A percentile compares a stretch with the other conserved stretches of the same genome.
phyloP scores from a whole-genome alignment of 2,888 invertebrate species.

The Oeneis ivallda region DNA sequence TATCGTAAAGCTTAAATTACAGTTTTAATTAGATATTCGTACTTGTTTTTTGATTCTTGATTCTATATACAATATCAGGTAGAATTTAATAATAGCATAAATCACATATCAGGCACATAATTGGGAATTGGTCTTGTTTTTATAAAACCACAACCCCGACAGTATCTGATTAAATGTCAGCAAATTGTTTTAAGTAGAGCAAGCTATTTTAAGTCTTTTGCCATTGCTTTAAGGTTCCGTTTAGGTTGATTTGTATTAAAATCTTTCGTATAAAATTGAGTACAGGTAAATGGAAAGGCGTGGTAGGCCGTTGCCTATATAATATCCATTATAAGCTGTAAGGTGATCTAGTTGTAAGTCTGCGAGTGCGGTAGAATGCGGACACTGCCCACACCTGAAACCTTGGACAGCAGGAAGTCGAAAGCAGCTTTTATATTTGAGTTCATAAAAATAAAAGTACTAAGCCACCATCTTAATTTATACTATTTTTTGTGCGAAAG shows the following conservation, averaged over 20 bases:
- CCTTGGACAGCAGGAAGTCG: conserved; percentile 66
- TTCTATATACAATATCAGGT: too few species aligned
- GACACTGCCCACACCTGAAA: conserved; percentile 68
- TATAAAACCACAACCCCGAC: conserved; percentile 28
- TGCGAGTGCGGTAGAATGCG: conserved; percentile 71
- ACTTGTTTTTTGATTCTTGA: conserved; percentile 5
- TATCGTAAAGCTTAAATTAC: conserved; percentile 5
- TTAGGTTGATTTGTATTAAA: conserved; percentile 4
- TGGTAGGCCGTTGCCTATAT: conserved; percentile 51
- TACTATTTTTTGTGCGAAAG: conserved; percentile 7
- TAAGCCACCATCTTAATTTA: not conserved
- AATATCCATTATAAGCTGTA: conserved; percentile 71
- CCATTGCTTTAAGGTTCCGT: not conserved
- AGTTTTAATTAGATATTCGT: conserved; percentile 4
- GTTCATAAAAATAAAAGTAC: conserved; percentile 19
- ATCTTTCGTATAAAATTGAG: conserved; percentile 28
- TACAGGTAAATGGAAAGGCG: conserved; percentile 74
- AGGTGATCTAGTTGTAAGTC: conserved; percentile 75
- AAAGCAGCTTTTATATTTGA: conserved; percentile 47
- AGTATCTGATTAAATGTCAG: conserved; percentile 38
- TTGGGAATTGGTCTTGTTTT: conserved; percentile 21
- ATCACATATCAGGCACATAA: conserved; percentile 15
- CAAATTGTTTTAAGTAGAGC: conserved; percentile 12
- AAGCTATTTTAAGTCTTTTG: conserved; percentile 10
- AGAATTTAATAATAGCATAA: conserved; percentile 18